Base-by-base conservation (phyloP, 2,797 vertebrate genomes). In the Smutsia gigantea region DNA sequence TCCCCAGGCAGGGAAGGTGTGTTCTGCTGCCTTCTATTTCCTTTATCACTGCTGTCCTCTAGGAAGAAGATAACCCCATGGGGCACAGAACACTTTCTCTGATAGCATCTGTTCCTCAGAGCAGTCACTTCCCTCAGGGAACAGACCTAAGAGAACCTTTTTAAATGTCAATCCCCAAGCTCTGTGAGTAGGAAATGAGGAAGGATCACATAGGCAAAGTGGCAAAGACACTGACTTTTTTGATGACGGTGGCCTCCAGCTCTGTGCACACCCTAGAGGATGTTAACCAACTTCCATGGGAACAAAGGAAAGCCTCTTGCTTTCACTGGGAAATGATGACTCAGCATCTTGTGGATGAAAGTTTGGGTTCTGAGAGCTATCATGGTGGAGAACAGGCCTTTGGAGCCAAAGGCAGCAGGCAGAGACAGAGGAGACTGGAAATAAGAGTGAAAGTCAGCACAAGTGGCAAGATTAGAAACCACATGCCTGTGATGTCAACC, bases 31-130 rank as follows among this genome's bases (percentile, higher is more conserved):
- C 29, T 77, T 84, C 12, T 66, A 46, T 94, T 94, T 64, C 64
- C 29, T 74, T 82, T 63, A 93, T 86, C 77, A 90, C 13, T 19
- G 8, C 66, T 57, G 55, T 87, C 79, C 69, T 89, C 51, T n/a
- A 68, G 57, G 89, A 93, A 69, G 46, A 59, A n/a, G 74, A 88
- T 82, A 97, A 82, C 72, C n/a, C 59, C 11, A 6, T 49, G 39
- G 66, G 93, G 49, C 72, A 78, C 21, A 87, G 25, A 90, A 64
- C 71, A 72, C 49, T 90, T 96, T 68, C 19, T 91, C 53, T 88
- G 82, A 81, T 94, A 85, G n/a, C 27, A 66, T 79, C 39, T n/a
- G 64, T 95, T 93, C 61, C 72, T 59, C n/a, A 68, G 86, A 74
- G 82, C 74, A 77, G 53, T 13, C 2, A 19, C 29, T 61, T 15